A percentile compares a stretch with the other conserved stretches of the same genome.
phyloP scores from a whole-genome alignment of 2,888 invertebrate genomes.

The Lucinisca nassula region DNA sequence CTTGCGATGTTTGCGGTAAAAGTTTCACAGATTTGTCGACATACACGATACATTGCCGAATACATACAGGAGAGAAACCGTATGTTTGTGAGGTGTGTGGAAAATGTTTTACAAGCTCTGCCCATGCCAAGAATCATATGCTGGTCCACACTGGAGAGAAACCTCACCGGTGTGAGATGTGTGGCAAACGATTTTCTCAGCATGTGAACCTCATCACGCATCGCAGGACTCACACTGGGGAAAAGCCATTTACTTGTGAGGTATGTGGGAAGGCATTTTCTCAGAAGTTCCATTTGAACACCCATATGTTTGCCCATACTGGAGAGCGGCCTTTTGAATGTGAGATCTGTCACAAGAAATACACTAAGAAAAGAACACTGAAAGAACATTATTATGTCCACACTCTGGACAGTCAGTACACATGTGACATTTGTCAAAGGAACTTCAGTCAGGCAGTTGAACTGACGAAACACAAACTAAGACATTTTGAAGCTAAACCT shows the following conservation, averaged over 20 bases:
- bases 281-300: not conserved
- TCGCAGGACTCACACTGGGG: not conserved
- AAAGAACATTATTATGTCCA: slow-evolving; percentile 23
- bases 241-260: not conserved
- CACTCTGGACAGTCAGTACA: slow-evolving; percentile 8
- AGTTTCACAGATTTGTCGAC: slow-evolving; percentile 2
- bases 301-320: not conserved
- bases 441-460: not conserved
- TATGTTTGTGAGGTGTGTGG: slow-evolving; percentile 14
- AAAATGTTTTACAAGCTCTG: not conserved
- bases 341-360: slow-evolving; percentile 14
- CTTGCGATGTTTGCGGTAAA: not conserved
- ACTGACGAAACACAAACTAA: slow-evolving; percentile 9
- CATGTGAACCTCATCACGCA: not conserved
- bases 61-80: not conserved
- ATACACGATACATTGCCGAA: not conserved
- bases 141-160: slow-evolving; percentile 10
- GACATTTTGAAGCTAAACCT: not conserved
- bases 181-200: not conserved
- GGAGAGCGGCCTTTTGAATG: not conserved
- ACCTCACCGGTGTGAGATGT: not conserved
- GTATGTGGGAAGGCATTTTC: not conserved
- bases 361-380: slow-evolving; percentile 17
- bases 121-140: slow-evolving; percentile 10
- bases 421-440: slow-evolving; percentile 4